Evolutionary conservation across 2,113 vertebrate genomes (phyloP).

Genomic region (western clawed frog (Xenopus tropicalis)): UCB_Xtro_10.0 CM004450.2:128520501-128521000

Average conservation of each 20-base stretch:
- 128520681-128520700: too few species aligned
- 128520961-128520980: slow-evolving; percentile 20
- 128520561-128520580: too few species aligned
- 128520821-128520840: slow-evolving; percentile 46
- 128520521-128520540: too few species aligned
- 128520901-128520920: slow-evolving; percentile 44
- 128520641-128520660: too few species aligned
- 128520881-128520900: slow-evolving; percentile 16
- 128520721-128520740: too few species aligned
- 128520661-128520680: too few species aligned
- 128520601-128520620: too few species aligned
- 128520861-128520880: slow-evolving; percentile 46
- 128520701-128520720: too few species aligned
- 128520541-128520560: too few species aligned
- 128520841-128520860: slow-evolving; percentile 13
- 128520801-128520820: slow-evolving; percentile 31
- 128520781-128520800: slow-evolving; percentile 39
- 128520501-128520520: too few species aligned
- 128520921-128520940: not conserved
- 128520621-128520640: too few species aligned
- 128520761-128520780: slow-evolving; percentile 13
- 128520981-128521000: slow-evolving; percentile 10
- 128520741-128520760: not conserved
- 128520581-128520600: too few species aligned
- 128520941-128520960: slow-evolving; percentile 11